Percentiles rank a stretch among this genome's conserved stretches.
Conservation (phyloP, 2,113 vertebrate genomes). For the Scatophagus argus region DNA sequence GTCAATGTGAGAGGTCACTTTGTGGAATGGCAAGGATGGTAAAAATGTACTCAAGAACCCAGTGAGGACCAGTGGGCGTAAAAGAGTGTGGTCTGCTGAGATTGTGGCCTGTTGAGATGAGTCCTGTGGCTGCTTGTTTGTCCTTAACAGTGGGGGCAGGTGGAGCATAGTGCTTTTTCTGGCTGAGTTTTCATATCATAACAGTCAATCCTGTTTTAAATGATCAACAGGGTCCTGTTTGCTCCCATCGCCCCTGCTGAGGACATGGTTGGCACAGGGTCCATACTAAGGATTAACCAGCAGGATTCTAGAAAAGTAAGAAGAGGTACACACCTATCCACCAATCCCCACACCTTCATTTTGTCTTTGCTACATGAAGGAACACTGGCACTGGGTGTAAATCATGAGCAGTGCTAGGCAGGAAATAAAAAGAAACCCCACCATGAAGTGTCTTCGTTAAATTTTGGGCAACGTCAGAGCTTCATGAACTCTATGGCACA, state of each 20-base stretch:
- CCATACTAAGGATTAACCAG: not conserved
- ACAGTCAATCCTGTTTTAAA: not conserved
- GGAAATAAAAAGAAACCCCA: too few relatives aligned
- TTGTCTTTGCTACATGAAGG: too few relatives aligned
- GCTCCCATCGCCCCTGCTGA: not conserved
- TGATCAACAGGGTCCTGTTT: not conserved
- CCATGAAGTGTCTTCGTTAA: too few relatives aligned
- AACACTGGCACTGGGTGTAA: too few relatives aligned
- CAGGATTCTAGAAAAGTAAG: too few relatives aligned
- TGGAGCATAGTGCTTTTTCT: not conserved
- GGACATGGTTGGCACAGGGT: not conserved
- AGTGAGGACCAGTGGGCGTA: constrained; percentile 33
- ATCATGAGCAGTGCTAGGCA: too few relatives aligned
- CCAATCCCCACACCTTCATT: too few relatives aligned
- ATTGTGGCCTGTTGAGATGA: not conserved
- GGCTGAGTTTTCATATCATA: not conserved
- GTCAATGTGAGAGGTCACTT: constrained; percentile 37
- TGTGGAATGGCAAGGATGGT: not conserved
- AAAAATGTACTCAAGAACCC: not conserved
- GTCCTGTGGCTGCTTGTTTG: constrained; percentile 5
- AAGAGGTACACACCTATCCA: too few relatives aligned
- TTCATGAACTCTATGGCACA: too few relatives aligned
- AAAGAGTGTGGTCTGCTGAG: too few relatives aligned
- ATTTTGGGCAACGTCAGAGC: too few relatives aligned
- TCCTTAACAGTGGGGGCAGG: not conserved